A percentile compares a stretch with the other conserved stretches of the same genome.
These are phyloP conservation scores for Ficedula albicollis DNA, from an alignment of 2,797 vertebrate species.

Conservation along the genomic window DNA sequence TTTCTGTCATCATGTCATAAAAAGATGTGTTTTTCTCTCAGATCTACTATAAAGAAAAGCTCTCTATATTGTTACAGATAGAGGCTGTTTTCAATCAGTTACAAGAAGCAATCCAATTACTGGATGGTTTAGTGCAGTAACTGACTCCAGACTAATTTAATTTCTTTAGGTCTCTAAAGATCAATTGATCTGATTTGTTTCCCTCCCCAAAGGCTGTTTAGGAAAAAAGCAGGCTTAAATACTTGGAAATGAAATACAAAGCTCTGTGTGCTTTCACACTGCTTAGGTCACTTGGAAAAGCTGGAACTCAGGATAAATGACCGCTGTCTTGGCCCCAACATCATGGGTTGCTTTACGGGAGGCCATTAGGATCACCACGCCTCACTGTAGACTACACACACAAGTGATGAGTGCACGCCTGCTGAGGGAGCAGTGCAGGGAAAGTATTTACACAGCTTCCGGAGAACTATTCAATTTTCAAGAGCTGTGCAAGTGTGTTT, in stretches of 20 bases:
- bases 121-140: slow-evolving; percentile 97
- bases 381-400: fast-evolving
- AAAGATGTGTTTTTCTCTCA: slow-evolving; percentile 97
- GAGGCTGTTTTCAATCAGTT: slow-evolving; percentile 97
- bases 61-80: slow-evolving; percentile 82
- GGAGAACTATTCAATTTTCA: background rate
- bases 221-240: slow-evolving; percentile 80
- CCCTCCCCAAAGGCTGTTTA: slow-evolving; percentile 88
- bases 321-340: slow-evolving; percentile 33
- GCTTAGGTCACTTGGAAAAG: slow-evolving; percentile 69
- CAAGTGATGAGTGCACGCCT: background rate
- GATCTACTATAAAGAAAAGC: slow-evolving; percentile 79
- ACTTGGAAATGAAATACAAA: slow-evolving; percentile 83
- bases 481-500: background rate
- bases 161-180: slow-evolving; percentile 97
- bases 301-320: slow-evolving; percentile 31
- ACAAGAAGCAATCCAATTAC: slow-evolving; percentile 96
- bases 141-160: slow-evolving; percentile 99
- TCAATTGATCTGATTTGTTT: slow-evolving; percentile 99
- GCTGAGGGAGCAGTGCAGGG: background rate
- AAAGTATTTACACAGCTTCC: slow-evolving; percentile 29
- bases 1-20: slow-evolving; percentile 99
- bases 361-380: background rate
- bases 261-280: slow-evolving; percentile 75
- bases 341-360: slow-evolving; percentile 1